Conservation (phyloP, 2,888 invertebrate species). For the Zygaena filipendulae region DNA sequence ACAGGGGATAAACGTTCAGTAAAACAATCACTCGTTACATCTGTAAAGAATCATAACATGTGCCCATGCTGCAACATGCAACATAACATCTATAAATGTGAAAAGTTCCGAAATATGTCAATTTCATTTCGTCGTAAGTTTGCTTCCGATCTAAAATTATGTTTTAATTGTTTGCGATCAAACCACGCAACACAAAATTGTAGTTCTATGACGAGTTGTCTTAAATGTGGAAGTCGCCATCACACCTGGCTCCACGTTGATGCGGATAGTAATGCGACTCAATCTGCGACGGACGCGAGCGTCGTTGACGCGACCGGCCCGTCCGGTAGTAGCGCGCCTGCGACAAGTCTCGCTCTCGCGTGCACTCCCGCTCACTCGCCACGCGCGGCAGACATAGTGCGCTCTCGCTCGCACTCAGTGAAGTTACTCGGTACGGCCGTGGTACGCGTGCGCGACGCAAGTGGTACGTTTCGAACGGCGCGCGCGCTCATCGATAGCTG, state of each 20-base stretch:
- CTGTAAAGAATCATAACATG: neutral
- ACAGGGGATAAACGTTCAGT: too few species aligned
- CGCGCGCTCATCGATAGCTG: constrained; percentile 7
- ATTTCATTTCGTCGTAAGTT: neutral
- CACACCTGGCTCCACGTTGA: constrained; percentile 5
- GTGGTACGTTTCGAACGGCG: neutral
- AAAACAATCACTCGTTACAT: too few species aligned
- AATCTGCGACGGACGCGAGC: neutral
- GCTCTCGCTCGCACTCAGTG: too few species aligned
- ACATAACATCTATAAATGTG: constrained; percentile 3
- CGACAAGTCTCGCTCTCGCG: too few species aligned
- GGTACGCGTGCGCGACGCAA: neutral
- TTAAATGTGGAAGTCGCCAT: constrained; percentile 3
- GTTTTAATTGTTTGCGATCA: constrained; percentile 3
- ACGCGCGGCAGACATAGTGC: neutral
- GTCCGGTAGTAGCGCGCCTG: too few species aligned
- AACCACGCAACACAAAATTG: constrained; percentile 2
- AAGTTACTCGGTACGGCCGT: neutral
- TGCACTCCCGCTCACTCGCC: too few species aligned
- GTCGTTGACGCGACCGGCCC: neutral
- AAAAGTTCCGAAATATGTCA: neutral
- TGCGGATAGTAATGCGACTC: neutral
- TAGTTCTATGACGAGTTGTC: constrained; percentile 1
- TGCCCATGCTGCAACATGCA: constrained; percentile 2
- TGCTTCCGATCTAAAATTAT: neutral